Evolutionary conservation across 2,797 vertebrate species (phyloP).

Genomic region (Austrolebias charrua): DNA sequence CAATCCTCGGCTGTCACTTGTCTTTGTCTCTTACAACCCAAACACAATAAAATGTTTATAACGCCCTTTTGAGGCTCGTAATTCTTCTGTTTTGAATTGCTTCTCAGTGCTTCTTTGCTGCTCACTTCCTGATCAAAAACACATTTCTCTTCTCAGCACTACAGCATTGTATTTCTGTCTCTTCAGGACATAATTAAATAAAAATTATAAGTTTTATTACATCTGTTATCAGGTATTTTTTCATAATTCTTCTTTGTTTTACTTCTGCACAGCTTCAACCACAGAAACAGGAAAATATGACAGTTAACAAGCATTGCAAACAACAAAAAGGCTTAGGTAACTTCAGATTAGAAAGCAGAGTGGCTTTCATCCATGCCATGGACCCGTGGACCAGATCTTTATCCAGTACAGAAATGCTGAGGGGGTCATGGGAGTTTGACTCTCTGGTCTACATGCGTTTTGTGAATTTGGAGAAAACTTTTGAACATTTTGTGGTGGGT

Average conservation of each 20-base stretch:
- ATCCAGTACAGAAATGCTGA: no score
- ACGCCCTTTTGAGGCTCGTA: constrained; percentile 66
- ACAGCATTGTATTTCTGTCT: constrained; percentile 42
- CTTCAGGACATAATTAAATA: constrained; percentile 30
- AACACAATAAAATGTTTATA: constrained; percentile 73
- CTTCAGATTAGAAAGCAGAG: no score
- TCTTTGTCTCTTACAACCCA: constrained; percentile 45
- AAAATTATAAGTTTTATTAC: constrained; percentile 39
- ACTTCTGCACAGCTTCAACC: constrained; percentile 34
- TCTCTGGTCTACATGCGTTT: no score
- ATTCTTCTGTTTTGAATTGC: constrained; percentile 42
- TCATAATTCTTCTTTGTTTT: constrained; percentile 7
- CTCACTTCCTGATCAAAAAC: constrained; percentile 69
- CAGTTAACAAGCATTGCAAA: no score
- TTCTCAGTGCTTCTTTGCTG: constrained; percentile 41
- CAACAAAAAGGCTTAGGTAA: no score
- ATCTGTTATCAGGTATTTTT: constrained; percentile 27
- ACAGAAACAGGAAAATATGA: background rate
- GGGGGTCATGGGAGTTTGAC: no score
- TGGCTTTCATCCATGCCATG: no score
- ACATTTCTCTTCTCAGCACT: constrained; percentile 57
- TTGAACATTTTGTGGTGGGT: no score
- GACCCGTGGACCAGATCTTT: no score
- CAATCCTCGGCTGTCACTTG: constrained; percentile 47
- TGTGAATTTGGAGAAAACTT: no score